Conservation (phyloP, 2,888 invertebrate species). For the Acanthacorydalis orientalis region DNA sequence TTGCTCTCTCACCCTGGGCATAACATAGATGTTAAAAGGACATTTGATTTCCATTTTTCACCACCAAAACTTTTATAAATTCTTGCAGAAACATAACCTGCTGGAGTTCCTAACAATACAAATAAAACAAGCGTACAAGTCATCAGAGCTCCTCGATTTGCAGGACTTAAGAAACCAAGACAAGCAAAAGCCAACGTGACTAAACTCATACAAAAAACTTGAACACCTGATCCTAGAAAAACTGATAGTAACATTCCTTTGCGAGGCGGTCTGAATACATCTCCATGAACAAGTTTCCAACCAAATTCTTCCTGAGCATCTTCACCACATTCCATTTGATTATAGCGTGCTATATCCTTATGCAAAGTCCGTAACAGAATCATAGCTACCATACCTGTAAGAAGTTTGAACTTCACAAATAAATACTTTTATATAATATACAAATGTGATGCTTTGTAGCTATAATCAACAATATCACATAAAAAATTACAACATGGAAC, state of each 20-base stretch:
- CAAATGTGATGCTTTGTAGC: too few species aligned
- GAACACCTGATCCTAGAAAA: conserved; percentile 89
- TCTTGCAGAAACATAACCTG: conserved; percentile 92
- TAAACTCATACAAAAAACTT: conserved; percentile 91
- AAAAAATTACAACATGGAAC: too few species aligned
- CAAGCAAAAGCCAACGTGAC: conserved; percentile 97
- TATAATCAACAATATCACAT: too few species aligned
- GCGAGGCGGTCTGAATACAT: conserved; percentile 91
- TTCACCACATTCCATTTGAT: conserved; percentile 81
- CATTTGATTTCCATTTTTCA: conserved; percentile 97
- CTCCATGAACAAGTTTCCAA: conserved; percentile 97
- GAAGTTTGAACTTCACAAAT: conserved; percentile 32
- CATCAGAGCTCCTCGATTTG: conserved; percentile 96
- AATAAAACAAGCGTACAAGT: conserved; percentile 93
- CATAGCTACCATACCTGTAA: conserved; percentile 99
- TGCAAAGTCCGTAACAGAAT: conserved; percentile 91
- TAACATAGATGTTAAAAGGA: conserved; percentile 87
- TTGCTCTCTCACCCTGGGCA: conserved; percentile 70
- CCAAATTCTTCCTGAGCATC: conserved; percentile 92
- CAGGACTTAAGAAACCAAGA: conserved; percentile 94
- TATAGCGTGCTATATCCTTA: conserved; percentile 96
- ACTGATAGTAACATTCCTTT: conserved; percentile 94
- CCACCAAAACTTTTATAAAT: conserved; percentile 99
- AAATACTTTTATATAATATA: not conserved
- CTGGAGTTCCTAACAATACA: conserved; percentile 91